Percentiles rank a stretch among this genome's conserved stretches.
Conservation (phyloP, 2,888 invertebrate genomes). For the Smittia sp. region DNA sequence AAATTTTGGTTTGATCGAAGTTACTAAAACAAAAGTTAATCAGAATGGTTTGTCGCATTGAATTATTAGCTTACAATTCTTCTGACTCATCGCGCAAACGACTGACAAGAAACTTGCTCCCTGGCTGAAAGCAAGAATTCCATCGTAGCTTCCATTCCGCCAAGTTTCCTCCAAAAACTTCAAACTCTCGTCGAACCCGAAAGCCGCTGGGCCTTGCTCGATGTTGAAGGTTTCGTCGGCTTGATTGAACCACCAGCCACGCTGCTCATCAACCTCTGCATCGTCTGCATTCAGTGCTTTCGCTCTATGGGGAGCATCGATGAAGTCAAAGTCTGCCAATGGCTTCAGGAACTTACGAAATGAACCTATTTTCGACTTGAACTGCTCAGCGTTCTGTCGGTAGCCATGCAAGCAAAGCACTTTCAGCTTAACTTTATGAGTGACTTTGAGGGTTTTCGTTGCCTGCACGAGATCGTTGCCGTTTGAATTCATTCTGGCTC, state of each 20-base stretch:
- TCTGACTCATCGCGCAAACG: slow-evolving; percentile 74
- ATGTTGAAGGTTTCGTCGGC: slow-evolving; percentile 73
- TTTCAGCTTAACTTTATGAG: slow-evolving; percentile 43
- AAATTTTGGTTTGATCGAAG: slow-evolving; percentile 72
- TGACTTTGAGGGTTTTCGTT: background rate
- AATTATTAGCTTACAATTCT: slow-evolving; percentile 62
- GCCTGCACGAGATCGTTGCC: background rate
- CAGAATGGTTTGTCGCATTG: too few relatives aligned
- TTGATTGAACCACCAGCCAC: slow-evolving; percentile 90
- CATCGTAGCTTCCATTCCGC: slow-evolving; percentile 83
- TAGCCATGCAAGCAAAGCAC: slow-evolving; percentile 33
- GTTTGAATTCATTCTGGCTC: too few relatives aligned
- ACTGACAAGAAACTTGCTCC: slow-evolving; percentile 85
- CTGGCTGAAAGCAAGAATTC: slow-evolving; percentile 89
- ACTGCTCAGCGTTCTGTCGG: slow-evolving; percentile 34
- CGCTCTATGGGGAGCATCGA: slow-evolving; percentile 75
- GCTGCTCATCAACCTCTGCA: slow-evolving; percentile 56
- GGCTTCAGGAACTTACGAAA: slow-evolving; percentile 78
- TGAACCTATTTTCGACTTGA: slow-evolving; percentile 55
- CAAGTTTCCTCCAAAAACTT: slow-evolving; percentile 65
- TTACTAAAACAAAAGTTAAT: slow-evolving; percentile 58
- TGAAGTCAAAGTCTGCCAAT: slow-evolving; percentile 74
- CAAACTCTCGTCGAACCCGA: slow-evolving; percentile 78
- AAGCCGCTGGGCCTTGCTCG: slow-evolving; percentile 67
- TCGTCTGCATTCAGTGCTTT: slow-evolving; percentile 56